Evolutionary conservation across 2,888 invertebrate species (phyloP).

Genomic region (Drosophila meridionalis): DNA sequence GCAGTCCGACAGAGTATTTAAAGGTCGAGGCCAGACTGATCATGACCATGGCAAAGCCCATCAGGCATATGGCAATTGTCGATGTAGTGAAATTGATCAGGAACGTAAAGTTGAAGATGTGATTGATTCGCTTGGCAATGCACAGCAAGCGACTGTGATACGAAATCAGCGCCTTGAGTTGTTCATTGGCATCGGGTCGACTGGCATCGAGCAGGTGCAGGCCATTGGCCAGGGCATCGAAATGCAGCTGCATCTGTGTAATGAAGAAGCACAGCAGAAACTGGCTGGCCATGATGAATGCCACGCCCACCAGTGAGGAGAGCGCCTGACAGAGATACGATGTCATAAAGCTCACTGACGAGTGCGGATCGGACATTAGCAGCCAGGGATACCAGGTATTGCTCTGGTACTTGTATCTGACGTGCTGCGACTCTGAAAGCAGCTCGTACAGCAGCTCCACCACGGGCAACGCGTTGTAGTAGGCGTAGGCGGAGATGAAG

Average conservation of each 20-base stretch:
- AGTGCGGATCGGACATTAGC: conserved; percentile 32
- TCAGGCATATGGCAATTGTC: conserved; percentile 79
- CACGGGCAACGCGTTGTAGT: conserved; percentile 74
- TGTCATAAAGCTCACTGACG: conserved; percentile 42
- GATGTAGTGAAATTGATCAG: conserved; percentile 74
- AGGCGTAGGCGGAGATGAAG: conserved; percentile 60
- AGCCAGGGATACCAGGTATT: conserved; percentile 83
- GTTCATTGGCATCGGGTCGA: conserved; percentile 46
- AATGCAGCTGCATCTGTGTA: conserved; percentile 77
- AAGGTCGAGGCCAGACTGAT: conserved; percentile 57
- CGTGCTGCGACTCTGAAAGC: conserved; percentile 25
- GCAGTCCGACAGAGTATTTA: conserved; percentile 71
- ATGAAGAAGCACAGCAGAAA: conserved; percentile 75
- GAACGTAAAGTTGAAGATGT: conserved; percentile 74
- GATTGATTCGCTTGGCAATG: conserved; percentile 60
- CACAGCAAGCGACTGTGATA: conserved; percentile 73
- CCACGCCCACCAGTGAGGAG: conserved; percentile 62
- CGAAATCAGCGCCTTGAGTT: conserved; percentile 64
- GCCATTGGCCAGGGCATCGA: conserved; percentile 66
- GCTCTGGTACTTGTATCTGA: conserved; percentile 72
- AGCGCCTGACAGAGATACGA: conserved; percentile 67
- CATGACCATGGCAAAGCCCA: conserved; percentile 75
- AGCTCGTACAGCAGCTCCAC: conserved; percentile 61
- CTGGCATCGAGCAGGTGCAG: conserved; percentile 58
- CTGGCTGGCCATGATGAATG: conserved; percentile 67